These are phyloP conservation scores for Nematolebias whitei DNA, from an alignment of 2,113 vertebrate species.

Conservation along the genomic window DNA sequence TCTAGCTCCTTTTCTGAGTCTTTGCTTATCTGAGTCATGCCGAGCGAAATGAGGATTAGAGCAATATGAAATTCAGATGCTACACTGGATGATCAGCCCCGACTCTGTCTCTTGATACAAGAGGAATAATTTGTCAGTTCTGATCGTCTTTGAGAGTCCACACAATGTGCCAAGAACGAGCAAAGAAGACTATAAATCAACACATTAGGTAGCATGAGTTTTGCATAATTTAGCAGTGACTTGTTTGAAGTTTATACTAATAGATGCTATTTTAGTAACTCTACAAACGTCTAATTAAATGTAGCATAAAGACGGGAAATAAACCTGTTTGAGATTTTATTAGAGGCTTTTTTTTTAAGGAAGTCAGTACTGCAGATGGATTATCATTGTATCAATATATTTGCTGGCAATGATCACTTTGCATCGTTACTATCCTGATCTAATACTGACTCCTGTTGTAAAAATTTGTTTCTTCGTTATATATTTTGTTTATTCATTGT, in stretches of 20 bases:
- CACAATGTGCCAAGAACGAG: slow-evolving; percentile 32
- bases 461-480: too few relatives aligned
- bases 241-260: slow-evolving; percentile 10
- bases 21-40: slow-evolving; percentile 57
- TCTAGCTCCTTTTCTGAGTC: slow-evolving; percentile 36
- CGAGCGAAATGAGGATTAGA: slow-evolving; percentile 49
- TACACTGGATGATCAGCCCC: slow-evolving; percentile 43
- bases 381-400: too few relatives aligned
- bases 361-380: not conserved
- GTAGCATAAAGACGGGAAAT: not conserved
- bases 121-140: slow-evolving; percentile 17
- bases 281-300: not conserved
- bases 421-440: too few relatives aligned
- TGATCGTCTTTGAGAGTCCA: slow-evolving; percentile 35
- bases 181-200: slow-evolving; percentile 28
- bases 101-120: slow-evolving; percentile 32
- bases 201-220: slow-evolving; percentile 19
- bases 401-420: too few relatives aligned
- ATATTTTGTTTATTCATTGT: too few relatives aligned
- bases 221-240: slow-evolving; percentile 28
- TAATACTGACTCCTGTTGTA: too few relatives aligned
- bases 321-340: not conserved
- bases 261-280: slow-evolving; percentile 1
- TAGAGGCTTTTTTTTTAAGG: not conserved
- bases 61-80: slow-evolving; percentile 51